These are phyloP conservation scores for Podabrus alpinus DNA, from an alignment of 2,888 invertebrate species.

Conservation along the genomic window DNA sequence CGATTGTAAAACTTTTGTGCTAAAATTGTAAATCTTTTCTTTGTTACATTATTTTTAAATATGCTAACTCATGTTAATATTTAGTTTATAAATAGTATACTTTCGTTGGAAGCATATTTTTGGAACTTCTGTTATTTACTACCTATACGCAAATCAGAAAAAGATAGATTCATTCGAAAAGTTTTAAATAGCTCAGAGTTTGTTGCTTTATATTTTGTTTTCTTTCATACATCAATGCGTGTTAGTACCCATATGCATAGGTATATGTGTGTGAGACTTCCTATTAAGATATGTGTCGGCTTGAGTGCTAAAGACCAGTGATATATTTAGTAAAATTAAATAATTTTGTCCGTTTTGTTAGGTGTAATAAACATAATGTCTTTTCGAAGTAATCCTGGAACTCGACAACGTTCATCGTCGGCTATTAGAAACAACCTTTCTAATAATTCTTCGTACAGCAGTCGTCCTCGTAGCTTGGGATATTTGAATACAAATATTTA, in stretches of 20 bases:
- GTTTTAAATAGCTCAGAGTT: slow-evolving; percentile 38
- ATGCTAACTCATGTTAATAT: slow-evolving; percentile 1
- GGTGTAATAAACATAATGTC: slow-evolving; percentile 39
- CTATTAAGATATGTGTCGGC: not conserved
- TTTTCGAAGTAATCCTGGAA: slow-evolving; percentile 47
- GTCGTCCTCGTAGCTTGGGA: slow-evolving; percentile 37
- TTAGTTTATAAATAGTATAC: slow-evolving; percentile 9
- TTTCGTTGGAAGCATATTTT: slow-evolving; percentile 21
- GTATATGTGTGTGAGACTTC: not conserved
- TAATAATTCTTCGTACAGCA: slow-evolving; percentile 31
- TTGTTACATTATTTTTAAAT: slow-evolving; percentile 4
- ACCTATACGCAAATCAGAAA: slow-evolving; percentile 32
- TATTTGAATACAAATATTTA: slow-evolving; percentile 26
- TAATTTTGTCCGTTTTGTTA: not conserved
- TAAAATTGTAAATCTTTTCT: not conserved
- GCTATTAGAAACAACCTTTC: slow-evolving; percentile 39
- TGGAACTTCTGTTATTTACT: slow-evolving; percentile 29
- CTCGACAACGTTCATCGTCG: slow-evolving; percentile 51
- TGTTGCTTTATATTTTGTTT: slow-evolving; percentile 27
- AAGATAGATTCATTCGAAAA: slow-evolving; percentile 38
- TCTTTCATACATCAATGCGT: slow-evolving; percentile 18
- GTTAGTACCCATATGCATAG: not conserved
- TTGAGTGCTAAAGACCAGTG: not conserved
- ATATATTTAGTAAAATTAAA: not conserved
- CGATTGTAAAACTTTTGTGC: not conserved